phyloP scores from a whole-genome alignment of 2,888 invertebrate genomes.

The Escarpia spicata region DNA sequence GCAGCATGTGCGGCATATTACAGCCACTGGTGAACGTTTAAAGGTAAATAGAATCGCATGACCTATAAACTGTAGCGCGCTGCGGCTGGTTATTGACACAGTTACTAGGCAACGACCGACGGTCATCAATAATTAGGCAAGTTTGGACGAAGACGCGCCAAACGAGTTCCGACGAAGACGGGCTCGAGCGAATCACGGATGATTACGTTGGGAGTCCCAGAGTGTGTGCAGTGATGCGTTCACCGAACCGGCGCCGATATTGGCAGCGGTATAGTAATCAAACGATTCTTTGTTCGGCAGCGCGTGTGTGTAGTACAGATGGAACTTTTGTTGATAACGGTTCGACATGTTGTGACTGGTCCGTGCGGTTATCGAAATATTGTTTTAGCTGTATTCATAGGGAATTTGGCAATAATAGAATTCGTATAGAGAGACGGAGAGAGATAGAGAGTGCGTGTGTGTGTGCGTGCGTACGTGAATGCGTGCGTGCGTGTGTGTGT shows the following conservation, averaged over 20 bases:
- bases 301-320: neutral
- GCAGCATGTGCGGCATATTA: neutral
- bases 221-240: neutral
- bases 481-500: too few species aligned
- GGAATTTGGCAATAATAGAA: too few species aligned
- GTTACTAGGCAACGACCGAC: neutral
- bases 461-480: too few species aligned
- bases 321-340: neutral
- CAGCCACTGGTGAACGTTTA: neutral
- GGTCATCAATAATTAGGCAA: neutral
- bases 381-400: too few species aligned
- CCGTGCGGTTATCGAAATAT: too few species aligned
- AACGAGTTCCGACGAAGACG: neutral
- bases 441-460: too few species aligned
- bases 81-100: neutral
- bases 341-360: neutral
- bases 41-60: neutral
- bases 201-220: neutral
- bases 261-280: neutral
- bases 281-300: neutral
- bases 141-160: neutral
- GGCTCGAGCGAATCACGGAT: neutral
- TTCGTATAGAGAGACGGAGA: too few species aligned
- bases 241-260: neutral
- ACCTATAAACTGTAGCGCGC: neutral